phyloP scores from a whole-genome alignment of 2,113 vertebrate genomes.

The Plotosus lineatus region DNA sequence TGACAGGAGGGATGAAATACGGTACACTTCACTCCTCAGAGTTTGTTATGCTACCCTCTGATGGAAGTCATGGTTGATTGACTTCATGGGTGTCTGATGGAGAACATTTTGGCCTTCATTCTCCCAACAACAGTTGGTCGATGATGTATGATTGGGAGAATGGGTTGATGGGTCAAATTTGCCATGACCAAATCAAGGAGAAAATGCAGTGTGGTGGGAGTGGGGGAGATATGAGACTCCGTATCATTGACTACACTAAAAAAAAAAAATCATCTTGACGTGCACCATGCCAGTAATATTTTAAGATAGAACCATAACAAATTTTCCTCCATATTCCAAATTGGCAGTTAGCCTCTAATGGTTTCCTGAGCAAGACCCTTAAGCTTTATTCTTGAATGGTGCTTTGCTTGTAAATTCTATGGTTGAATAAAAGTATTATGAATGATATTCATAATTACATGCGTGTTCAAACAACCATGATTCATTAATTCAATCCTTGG shows the following conservation, averaged over 20 bases:
- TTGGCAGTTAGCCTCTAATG: neutral
- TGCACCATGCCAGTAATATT: neutral
- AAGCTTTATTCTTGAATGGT: no score
- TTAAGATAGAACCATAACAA: neutral
- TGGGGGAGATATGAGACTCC: neutral
- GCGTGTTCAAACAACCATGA: neutral
- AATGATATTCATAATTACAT: neutral
- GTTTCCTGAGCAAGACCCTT: neutral
- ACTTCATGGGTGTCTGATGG: neutral
- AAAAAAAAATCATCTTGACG: neutral
- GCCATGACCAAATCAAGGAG: neutral
- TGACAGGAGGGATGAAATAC: neutral
- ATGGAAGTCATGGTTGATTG: neutral
- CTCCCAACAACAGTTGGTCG: conserved; percentile 13
- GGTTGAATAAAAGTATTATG: neutral
- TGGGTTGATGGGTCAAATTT: neutral
- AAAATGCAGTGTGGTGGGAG: neutral
- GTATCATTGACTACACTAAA: neutral
- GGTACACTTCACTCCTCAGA: neutral
- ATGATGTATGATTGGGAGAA: neutral
- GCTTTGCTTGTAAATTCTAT: neutral
- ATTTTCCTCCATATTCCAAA: neutral
- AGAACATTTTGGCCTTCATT: neutral
- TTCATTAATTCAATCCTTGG: neutral
- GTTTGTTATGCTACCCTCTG: neutral